Evolutionary conservation across 1,140 invertebrate species (phyloP), one percentile per base, ranked within the genome.

Genomic region (Drosophila kepulauana): DNA sequence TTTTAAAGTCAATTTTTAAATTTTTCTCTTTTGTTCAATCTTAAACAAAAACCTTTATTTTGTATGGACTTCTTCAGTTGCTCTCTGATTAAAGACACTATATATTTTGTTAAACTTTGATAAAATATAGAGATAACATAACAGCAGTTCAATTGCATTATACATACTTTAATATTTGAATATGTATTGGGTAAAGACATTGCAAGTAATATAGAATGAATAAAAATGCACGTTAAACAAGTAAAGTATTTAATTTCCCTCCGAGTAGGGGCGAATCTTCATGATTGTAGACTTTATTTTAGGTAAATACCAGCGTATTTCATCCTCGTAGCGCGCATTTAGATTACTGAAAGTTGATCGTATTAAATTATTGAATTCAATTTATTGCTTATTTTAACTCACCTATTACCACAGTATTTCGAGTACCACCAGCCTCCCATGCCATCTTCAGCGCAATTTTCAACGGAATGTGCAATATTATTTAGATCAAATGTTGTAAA

Each of bases 391-490:
- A 35, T 5, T 1, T n/a, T 33, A 48, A 56, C n/a, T 71, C 1
- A 71, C 67, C 7, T 43, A 16, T 1, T 0, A 2, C 6, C 2
- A 38, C 49, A 48, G 20, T 25, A 11, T 6, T 1, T 2, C 2
- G 5, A 1, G 13, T 15, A 48, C 68, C 68, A 71, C 68, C 68
- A 71, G 41, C 49, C 68, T 4, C 16, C 49, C 2, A 1, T n/a
- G 0, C 2, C 4, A 8, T 28, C 0, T 5, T 7, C 1, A 1
- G 15, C 46, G 28, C 45, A 62, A 2, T 5, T 48, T 3, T 8
- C 16, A 0, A 20, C 6, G 5, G 33, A 33, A 11, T 38, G 2
- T 33, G 0, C 7, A 48, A 15, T 16, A 25, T 10, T 2, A 20
- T 49, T 25, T 11, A 1, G 3, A 46, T 64, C 59, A 2, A 5